phyloP scores from a whole-genome alignment of 2,113 vertebrate species.

The Hemiprocne comata region DNA sequence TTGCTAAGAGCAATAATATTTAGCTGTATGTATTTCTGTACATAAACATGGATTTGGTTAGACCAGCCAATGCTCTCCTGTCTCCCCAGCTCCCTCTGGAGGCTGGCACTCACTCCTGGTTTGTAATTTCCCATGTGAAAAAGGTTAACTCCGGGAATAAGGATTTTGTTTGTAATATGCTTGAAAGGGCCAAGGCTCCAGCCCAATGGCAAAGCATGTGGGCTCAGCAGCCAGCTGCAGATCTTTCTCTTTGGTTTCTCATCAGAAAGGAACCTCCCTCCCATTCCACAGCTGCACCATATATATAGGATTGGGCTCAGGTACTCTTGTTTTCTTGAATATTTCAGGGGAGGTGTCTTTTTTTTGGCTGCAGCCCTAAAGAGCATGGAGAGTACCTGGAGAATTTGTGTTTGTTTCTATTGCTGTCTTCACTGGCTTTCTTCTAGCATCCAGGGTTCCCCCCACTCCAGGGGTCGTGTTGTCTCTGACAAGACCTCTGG shows the following conservation, averaged over 20 bases:
- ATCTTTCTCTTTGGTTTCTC: neutral
- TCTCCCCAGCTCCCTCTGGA: conserved; percentile 23
- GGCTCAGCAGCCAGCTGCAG: conserved; percentile 42
- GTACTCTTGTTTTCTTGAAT: neutral
- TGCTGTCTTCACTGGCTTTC: conserved; percentile 56
- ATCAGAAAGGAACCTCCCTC: conserved; percentile 26
- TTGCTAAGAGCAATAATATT: neutral
- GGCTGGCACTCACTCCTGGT: neutral
- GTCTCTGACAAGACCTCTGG: neutral
- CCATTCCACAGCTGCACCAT: conserved; percentile 45
- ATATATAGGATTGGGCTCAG: conserved; percentile 59
- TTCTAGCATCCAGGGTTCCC: conserved; percentile 15
- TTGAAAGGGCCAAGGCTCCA: neutral
- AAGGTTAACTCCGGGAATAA: neutral
- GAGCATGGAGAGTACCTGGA: conserved; percentile 63
- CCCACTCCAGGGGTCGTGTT: neutral
- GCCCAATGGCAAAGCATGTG: neutral
- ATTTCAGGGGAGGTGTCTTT: neutral
- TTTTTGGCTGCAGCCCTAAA: neutral
- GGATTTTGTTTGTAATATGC: neutral
- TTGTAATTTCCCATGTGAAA: neutral
- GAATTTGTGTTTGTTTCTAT: conserved; percentile 53
- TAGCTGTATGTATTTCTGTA: neutral
- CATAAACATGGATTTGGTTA: too few species aligned
- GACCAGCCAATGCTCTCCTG: too few species aligned